Conservation (phyloP, 2,888 invertebrate species). For the Tillus elongatus region DNA sequence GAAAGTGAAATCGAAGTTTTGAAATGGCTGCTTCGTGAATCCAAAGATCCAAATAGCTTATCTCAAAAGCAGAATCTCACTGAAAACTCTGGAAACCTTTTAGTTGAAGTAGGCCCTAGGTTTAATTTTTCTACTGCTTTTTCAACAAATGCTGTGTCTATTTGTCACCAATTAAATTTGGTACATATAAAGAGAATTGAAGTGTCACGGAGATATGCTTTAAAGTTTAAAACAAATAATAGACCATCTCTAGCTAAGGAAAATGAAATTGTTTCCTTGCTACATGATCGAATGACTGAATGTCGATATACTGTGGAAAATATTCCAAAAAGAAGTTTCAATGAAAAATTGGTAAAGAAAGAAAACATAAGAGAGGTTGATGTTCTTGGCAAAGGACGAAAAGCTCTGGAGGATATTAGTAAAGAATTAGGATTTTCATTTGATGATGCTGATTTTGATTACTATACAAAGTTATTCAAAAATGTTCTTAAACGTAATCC, state of each 20-base stretch:
- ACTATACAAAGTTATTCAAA: conserved; percentile 79
- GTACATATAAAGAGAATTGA: conserved; percentile 71
- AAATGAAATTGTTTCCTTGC: conserved; percentile 47
- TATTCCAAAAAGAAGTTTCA: conserved; percentile 55
- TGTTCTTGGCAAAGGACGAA: conserved; percentile 63
- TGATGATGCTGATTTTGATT: conserved; percentile 86
- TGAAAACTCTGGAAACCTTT: conserved; percentile 37
- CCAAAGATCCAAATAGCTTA: conserved; percentile 53
- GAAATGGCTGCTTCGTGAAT: conserved; percentile 71
- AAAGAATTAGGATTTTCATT: conserved; percentile 68
- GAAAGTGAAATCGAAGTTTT: conserved; percentile 55
- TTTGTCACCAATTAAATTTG: conserved; percentile 78
- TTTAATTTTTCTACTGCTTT: conserved; percentile 93
- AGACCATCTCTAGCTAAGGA: conserved; percentile 38
- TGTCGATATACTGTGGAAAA: conserved; percentile 66
- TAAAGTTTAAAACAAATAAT: conserved; percentile 44
- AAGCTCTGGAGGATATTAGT: conserved; percentile 68
- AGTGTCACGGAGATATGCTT: conserved; percentile 66
- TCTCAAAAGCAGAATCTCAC: conserved; percentile 46
- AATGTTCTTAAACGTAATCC: conserved; percentile 81
- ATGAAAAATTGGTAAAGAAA: conserved; percentile 55
- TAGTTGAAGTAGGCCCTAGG: conserved; percentile 87
- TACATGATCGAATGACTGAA: conserved; percentile 92
- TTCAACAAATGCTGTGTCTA: conserved; percentile 93
- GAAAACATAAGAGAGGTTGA: conserved; percentile 79